phyloP scores from a whole-genome alignment of 2,113 vertebrate genomes.

The Leptobrachium ailaonicum region DNA sequence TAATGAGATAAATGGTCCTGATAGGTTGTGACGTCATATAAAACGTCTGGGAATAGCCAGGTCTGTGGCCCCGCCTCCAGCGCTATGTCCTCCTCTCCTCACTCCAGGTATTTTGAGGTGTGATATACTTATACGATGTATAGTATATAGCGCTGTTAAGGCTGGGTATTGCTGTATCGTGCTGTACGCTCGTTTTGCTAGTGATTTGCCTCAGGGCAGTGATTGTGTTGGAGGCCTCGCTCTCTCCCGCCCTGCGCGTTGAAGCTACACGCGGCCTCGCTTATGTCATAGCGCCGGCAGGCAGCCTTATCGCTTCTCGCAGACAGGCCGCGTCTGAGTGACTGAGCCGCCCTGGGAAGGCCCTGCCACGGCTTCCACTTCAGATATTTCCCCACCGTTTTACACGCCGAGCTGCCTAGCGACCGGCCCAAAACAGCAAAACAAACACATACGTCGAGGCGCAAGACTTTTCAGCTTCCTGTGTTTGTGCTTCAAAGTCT shows the following conservation, averaged over 20 bases:
- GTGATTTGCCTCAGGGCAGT: not conserved
- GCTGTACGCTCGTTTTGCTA: not conserved
- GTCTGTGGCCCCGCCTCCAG: too few species aligned
- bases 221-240: not conserved
- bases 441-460: slow-evolving; percentile 21
- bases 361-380: slow-evolving; percentile 6
- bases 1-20: too few species aligned
- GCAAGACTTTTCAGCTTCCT: slow-evolving; percentile 14
- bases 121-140: too few species aligned
- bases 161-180: not conserved
- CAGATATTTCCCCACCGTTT: not conserved
- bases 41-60: too few species aligned
- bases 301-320: not conserved
- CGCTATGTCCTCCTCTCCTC: too few species aligned
- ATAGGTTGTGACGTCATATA: too few species aligned
- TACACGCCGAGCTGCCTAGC: slow-evolving; percentile 8
- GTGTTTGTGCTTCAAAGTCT: slow-evolving; percentile 30
- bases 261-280: not conserved
- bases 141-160: too few species aligned
- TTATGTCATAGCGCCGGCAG: slow-evolving; percentile 12
- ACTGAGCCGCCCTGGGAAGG: not conserved
- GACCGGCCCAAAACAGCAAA: slow-evolving; percentile 1
- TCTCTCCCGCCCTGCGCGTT: not conserved
- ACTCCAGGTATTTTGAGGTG: too few species aligned
- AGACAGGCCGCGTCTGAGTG: not conserved